phyloP scores from a whole-genome alignment of 2,888 invertebrate genomes.

The Sepioteuthis lessoniana region DNA sequence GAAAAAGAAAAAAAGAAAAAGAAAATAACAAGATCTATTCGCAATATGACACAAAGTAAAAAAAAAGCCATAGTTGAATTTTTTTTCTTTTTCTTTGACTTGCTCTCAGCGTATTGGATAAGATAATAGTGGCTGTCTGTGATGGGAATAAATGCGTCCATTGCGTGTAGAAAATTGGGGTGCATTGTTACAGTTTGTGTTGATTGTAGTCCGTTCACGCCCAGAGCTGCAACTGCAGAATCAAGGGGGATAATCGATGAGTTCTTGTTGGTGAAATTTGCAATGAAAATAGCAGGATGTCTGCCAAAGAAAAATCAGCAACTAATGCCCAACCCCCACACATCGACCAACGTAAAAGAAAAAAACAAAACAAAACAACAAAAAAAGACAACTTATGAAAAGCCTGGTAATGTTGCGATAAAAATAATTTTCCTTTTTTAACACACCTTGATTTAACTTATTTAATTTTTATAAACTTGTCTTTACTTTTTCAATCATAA shows the following conservation, averaged over 20 bases:
- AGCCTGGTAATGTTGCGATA: too few species aligned
- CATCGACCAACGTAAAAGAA: too few species aligned
- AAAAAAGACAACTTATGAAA: too few species aligned
- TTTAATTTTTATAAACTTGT: too few species aligned
- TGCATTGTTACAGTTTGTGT: background rate
- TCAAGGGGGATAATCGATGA: background rate
- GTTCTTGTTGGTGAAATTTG: background rate
- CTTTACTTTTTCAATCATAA: too few species aligned
- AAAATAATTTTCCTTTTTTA: too few species aligned
- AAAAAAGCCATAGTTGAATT: background rate
- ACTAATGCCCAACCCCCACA: too few species aligned
- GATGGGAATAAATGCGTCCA: background rate
- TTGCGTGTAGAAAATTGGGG: background rate
- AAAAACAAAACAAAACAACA: too few species aligned
- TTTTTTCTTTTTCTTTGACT: background rate
- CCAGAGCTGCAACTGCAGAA: background rate
- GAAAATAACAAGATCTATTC: background rate
- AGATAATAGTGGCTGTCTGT: background rate
- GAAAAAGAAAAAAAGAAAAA: too few species aligned
- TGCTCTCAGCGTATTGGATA: background rate
- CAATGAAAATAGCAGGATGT: background rate
- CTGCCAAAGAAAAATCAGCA: background rate
- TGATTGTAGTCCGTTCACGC: slow-evolving; percentile 15
- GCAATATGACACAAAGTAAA: background rate
- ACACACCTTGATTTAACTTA: too few species aligned